Conservation (phyloP, 2,113 vertebrate genomes). For the Antigone vipio region DNA sequence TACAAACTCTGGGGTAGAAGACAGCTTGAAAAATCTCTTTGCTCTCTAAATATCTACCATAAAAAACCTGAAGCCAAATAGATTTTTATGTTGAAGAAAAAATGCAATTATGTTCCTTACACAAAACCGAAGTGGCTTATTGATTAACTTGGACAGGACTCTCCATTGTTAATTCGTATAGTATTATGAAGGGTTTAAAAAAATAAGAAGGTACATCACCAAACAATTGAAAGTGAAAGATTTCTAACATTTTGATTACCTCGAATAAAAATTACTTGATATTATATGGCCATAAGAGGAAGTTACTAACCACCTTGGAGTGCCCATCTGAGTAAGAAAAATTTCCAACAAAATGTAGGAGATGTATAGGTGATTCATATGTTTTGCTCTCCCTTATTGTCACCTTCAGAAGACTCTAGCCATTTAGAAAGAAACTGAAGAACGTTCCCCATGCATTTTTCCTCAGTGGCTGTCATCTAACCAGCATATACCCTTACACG, state of each 20-base stretch:
- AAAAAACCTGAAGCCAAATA: background rate
- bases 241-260: background rate
- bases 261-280: background rate
- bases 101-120: background rate
- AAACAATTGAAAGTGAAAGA: background rate
- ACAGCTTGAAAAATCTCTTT: background rate
- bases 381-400: background rate
- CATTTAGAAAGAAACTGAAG: background rate
- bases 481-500: accelerated
- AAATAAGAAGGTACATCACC: background rate
- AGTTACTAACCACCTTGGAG: background rate
- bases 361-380: background rate
- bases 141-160: background rate
- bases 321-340: background rate
- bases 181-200: background rate
- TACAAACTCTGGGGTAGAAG: background rate
- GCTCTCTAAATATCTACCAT: background rate
- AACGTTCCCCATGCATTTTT: background rate
- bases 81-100: background rate
- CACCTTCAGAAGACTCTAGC: background rate
- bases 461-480: background rate
- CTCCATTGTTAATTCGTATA: background rate
- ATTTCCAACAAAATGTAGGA: background rate
- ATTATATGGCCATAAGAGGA: background rate
- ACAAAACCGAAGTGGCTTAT: background rate